Evolutionary conservation across 2,797 vertebrate species (phyloP).

Genomic region (Macrochelys suwanniensis): DNA sequence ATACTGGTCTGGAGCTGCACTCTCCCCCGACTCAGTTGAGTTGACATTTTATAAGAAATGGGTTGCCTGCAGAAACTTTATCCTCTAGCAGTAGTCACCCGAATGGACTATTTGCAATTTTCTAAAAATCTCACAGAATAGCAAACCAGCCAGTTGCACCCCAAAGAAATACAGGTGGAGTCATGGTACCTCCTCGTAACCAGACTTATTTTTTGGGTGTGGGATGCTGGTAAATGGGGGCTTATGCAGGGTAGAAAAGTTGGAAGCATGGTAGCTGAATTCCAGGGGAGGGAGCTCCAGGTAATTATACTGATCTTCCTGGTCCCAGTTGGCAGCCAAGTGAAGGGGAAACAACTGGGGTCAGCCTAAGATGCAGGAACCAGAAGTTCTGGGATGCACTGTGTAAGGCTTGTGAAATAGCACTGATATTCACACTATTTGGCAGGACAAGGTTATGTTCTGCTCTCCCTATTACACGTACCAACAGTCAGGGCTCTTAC

Average conservation of each 20-base stretch:
- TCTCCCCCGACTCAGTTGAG: not conserved
- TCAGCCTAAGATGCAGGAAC: not conserved
- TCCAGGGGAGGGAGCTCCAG: not conserved
- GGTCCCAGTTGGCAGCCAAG: not conserved
- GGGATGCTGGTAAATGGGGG: not conserved
- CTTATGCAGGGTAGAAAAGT: not conserved
- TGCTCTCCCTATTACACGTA: not conserved
- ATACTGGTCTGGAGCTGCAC: not conserved
- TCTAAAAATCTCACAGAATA: not conserved
- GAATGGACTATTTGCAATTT: not conserved
- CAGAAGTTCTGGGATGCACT: not conserved
- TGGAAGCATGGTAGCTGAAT: not conserved
- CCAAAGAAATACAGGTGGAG: not conserved
- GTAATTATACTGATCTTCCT: not conserved
- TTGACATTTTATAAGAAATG: not conserved
- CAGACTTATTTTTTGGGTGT: not conserved
- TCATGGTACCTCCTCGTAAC: not conserved
- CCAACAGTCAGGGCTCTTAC: not conserved
- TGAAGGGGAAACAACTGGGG: not conserved
- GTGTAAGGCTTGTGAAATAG: not conserved
- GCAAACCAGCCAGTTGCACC: not conserved
- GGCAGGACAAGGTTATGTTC: not conserved
- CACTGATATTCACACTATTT: not conserved
- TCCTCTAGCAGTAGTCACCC: not conserved
- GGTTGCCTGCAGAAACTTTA: not conserved